Base-by-base conservation (phyloP, 2,888 invertebrate genomes). In the Anthophora plumipes region DNA sequence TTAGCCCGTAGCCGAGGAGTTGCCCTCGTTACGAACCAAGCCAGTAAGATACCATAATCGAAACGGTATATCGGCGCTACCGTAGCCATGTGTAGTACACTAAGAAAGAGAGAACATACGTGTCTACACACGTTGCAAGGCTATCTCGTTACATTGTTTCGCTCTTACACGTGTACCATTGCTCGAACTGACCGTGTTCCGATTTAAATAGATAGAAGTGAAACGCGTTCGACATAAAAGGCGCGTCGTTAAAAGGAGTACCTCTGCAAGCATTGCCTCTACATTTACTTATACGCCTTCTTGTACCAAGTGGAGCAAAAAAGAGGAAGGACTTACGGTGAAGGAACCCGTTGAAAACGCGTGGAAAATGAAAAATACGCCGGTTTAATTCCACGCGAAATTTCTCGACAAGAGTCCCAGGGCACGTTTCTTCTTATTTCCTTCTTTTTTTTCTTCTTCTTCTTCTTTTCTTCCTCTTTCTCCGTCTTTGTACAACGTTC, bases 1-100 rank as follows among this genome's bases (percentile, higher is more conserved):
- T 85, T 83, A 80, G 77, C 68, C 61, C 73, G 55, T 63, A 68
- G 74, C 61, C 61, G 61, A 73, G 82, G 57, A 67, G 80, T 52
- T 66, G 64, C 60, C 67, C 82, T 85, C 85, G 87, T 82, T 85
- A 87, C 43, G 63, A 46, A 57, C 64, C 70, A 76, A 78, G 73
- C 31, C 73, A 37, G 72, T 48, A 68, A 76, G 76, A 75, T 77
- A 86, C 71, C 61, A 76, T 73, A 84, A 85, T 87, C 77, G 73
- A 72, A 64, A 64, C 57, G 31, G 69, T 60, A 72, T 64, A 80
- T 77, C 77, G 72, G 64, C 68, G 71, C 73, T 76, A 72, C 68
- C 14, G 75, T 66, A 77, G 67, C 52, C 60, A 48, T n/a, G 61
- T 43, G 25, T 31, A 31, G 31, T 31, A 31, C 31, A 31, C 31